Conservation (phyloP, 2,113 vertebrate genomes). For the Mustela nigripes region DNA sequence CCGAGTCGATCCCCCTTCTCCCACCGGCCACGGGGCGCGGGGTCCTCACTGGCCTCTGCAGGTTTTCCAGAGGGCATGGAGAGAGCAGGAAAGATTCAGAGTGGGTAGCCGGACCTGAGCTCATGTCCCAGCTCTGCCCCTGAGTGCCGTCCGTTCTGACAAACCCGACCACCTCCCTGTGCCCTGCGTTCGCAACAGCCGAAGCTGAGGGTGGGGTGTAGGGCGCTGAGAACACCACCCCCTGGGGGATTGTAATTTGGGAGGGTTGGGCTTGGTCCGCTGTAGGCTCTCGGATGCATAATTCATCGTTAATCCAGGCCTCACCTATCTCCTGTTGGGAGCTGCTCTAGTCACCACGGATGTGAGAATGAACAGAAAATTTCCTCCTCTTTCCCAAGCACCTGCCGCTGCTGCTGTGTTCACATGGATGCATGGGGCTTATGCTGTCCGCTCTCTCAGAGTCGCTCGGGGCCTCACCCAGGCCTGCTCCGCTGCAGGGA, state of each 20-base stretch:
- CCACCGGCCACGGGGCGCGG: accelerated
- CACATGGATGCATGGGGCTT: not conserved
- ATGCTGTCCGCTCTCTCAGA: too few species aligned
- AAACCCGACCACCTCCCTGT: not conserved
- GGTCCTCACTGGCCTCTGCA: not conserved
- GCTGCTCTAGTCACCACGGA: not conserved
- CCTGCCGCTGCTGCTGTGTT: not conserved
- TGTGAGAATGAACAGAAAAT: not conserved
- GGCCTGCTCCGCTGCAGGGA: not conserved
- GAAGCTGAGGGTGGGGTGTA: accelerated
- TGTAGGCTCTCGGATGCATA: not conserved
- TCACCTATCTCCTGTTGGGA: not conserved
- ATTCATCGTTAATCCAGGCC: not conserved
- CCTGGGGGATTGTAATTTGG: too few species aligned
- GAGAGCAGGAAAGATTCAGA: not conserved
- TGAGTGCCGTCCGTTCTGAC: not conserved
- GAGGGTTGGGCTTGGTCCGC: not conserved
- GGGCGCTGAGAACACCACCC: accelerated
- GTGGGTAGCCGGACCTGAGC: accelerated
- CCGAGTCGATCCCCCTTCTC: accelerated
- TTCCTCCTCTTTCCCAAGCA: not conserved
- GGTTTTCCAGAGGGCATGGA: not conserved
- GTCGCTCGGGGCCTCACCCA: not conserved
- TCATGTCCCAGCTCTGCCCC: not conserved
- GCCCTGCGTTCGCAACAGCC: too few species aligned